Evolutionary conservation across 2,888 invertebrate species (phyloP), one percentile per base, ranked within the genome.

Genomic region (Lepidonotus clava): DNA sequence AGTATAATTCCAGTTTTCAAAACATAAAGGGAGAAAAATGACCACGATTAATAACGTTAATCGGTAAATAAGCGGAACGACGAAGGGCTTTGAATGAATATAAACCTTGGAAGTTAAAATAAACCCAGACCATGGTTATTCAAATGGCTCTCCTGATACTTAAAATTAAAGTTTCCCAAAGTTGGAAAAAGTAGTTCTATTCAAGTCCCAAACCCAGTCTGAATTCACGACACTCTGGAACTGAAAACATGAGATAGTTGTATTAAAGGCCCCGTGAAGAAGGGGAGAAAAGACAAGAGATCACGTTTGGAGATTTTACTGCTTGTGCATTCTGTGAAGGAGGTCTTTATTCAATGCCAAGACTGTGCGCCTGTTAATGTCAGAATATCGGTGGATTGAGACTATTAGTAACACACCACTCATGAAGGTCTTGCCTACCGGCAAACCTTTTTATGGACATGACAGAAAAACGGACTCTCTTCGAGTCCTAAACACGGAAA

Each of bases 161-260:
- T 11, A 46, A 46, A 46, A 38, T 36, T 24, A 36, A 36, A 77
- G 34, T 77, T 77, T 77, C 77, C 28, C 14, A 84, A 84, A 61
- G 61, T 38, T 40, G 1, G 14, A 36, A 71, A 71, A 71, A 71
- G 38, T n/a, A 24, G n/a, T 21, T 5, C 71, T 21, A 71, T 0
- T 6, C 1, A 71, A 71, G 38, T 71, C 71, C 71, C 71, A 71
- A 71, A 34, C 71, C 71, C 34, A 71, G 34, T 14, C 34, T 36
- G 38, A 71, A 71, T 8, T 36, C 71, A 71, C 71, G 71, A 71
- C 71, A 71, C 71, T 71, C 71, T 71, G 71, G 71, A 71, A 71
- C 34, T 71, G 71, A 71, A 71, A 71, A 71, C 71, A 71, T 36
- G 71, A 71, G 36, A 71, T 36, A 71, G 71, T 11, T 71, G 21